phyloP scores from a whole-genome alignment of 2,888 invertebrate species.

The Lordiphosa fenestrarum region DNA sequence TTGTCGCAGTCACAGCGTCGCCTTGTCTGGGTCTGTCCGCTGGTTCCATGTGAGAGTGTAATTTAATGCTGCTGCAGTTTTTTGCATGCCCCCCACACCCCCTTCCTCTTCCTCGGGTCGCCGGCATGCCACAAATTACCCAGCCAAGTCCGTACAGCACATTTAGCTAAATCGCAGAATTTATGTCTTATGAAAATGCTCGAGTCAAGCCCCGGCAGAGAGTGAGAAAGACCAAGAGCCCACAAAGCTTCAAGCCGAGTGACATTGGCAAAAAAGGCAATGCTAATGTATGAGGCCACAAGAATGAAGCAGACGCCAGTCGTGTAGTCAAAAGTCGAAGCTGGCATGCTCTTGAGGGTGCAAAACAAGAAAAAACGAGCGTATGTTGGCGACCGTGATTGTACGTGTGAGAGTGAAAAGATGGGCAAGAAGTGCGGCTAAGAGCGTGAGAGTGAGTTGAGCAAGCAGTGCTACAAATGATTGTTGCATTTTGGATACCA shows the following conservation, averaged over 20 bases:
- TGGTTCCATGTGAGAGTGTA: conserved; percentile 44
- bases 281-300: conserved; percentile 40
- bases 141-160: conserved; percentile 63
- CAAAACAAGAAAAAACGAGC: too few species aligned
- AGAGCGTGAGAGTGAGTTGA: too few species aligned
- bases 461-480: too few species aligned
- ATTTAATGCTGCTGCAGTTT: conserved; percentile 67
- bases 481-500: too few species aligned
- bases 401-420: too few species aligned
- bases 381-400: too few species aligned
- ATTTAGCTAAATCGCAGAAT: conserved; percentile 71
- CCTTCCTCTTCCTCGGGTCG: neutral
- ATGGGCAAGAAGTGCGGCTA: too few species aligned
- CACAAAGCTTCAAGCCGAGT: conserved; percentile 36
- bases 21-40: conserved; percentile 47
- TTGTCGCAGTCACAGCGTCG: conserved; percentile 51
- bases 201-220: neutral
- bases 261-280: conserved; percentile 53
- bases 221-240: conserved; percentile 25
- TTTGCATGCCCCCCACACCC: conserved; percentile 16
- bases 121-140: conserved; percentile 64
- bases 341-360: too few species aligned
- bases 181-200: conserved; percentile 75
- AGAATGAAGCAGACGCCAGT: conserved; percentile 16
- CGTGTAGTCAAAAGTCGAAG: too few species aligned